These are phyloP conservation scores for Bovichtus diacanthus DNA, from an alignment of 2,797 vertebrate genomes.

Conservation along the genomic window DNA sequence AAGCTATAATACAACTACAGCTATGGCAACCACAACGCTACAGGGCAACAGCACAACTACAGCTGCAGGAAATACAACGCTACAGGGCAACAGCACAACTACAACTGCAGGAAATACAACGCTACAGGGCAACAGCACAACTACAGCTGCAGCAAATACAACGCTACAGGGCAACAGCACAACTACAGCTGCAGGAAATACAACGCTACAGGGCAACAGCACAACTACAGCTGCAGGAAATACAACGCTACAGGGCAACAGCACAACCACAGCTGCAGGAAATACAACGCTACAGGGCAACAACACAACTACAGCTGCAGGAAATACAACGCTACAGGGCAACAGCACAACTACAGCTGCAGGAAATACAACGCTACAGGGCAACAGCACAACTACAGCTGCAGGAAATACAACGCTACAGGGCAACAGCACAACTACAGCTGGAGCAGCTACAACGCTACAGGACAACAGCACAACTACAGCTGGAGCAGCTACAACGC, in stretches of 20 bases:
- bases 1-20: conserved; percentile 1
- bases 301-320: neutral
- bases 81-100: neutral
- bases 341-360: neutral
- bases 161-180: fast-evolving
- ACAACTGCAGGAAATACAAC: neutral
- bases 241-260: too few species aligned
- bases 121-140: neutral
- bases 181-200: neutral
- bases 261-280: neutral
- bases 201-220: neutral
- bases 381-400: neutral
- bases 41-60: conserved; percentile 12
- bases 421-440: neutral
- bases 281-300: neutral
- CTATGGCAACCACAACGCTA: neutral
- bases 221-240: neutral
- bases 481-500: neutral
- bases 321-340: neutral
- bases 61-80: neutral
- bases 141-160: neutral
- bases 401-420: too few species aligned
- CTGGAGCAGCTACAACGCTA: neutral
- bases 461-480: too few species aligned
- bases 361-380: neutral